Evolutionary conservation across 2,113 vertebrate genomes (phyloP).

Genomic region (Hemichromis elongatus): DNA sequence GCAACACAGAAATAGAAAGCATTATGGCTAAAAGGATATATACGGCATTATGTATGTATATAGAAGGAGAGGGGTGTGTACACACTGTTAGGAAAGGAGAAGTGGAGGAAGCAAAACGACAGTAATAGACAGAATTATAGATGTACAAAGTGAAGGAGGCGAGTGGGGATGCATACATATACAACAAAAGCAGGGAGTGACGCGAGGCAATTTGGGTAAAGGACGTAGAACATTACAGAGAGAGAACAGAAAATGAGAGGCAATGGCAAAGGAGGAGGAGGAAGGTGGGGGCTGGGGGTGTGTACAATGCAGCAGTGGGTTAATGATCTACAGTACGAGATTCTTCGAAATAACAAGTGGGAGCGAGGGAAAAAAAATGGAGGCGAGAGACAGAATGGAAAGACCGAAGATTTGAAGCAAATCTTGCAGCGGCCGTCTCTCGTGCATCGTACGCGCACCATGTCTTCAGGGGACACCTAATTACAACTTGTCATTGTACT

Average conservation of each 20-base stretch:
- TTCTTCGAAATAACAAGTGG: constrained; percentile 37
- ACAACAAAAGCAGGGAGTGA: constrained; percentile 1
- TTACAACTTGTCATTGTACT: constrained; percentile 44
- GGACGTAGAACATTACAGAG: constrained; percentile 32
- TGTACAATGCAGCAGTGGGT: constrained; percentile 30
- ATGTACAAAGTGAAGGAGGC: constrained; percentile 36
- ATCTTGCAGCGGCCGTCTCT: constrained; percentile 4
- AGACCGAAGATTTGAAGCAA: constrained; percentile 11
- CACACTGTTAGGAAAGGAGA: background rate
- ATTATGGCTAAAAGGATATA: constrained; percentile 64
- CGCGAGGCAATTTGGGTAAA: constrained; percentile 50
- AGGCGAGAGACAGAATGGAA: background rate
- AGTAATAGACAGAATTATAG: constrained; percentile 40
- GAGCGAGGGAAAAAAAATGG: background rate
- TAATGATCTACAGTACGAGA: constrained; percentile 44
- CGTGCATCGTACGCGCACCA: constrained; percentile 19
- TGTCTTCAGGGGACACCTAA: constrained; percentile 48
- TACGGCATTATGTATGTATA: constrained; percentile 53
- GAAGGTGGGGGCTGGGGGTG: background rate
- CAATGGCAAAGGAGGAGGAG: background rate
- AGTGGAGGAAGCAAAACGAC: constrained; percentile 13
- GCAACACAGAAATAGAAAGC: constrained; percentile 72
- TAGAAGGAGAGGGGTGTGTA: constrained; percentile 3
- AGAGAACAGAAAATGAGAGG: constrained; percentile 17
- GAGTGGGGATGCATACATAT: constrained; percentile 50